Evolutionary conservation across 2,113 vertebrate genomes (phyloP).

Genomic region (Loxodonta africana): DNA sequence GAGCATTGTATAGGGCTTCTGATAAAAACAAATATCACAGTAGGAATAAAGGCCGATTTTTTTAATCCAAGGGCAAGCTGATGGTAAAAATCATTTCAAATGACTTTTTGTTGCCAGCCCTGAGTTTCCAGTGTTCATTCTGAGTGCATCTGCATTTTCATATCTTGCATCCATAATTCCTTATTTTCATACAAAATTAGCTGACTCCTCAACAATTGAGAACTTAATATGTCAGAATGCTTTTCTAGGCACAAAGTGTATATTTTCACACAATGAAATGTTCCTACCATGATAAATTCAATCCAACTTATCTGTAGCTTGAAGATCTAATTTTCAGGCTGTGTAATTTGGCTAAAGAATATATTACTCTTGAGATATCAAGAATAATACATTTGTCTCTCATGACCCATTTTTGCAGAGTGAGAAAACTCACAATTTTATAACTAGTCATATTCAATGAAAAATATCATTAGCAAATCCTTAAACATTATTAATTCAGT

Average conservation of each 20-base stretch:
- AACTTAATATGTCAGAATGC: neutral
- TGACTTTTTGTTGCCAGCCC: neutral
- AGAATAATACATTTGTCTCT: neutral
- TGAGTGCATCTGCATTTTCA: conserved; percentile 17
- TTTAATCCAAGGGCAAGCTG: neutral
- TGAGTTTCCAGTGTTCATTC: neutral
- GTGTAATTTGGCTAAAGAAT: neutral
- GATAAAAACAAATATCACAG: neutral
- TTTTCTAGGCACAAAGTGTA: neutral
- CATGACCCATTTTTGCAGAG: neutral
- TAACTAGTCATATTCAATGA: neutral
- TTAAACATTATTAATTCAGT: neutral
- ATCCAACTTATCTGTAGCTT: neutral
- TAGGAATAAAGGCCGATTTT: neutral
- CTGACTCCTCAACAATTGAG: neutral
- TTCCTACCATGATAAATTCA: neutral
- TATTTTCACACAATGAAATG: neutral
- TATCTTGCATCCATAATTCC: neutral
- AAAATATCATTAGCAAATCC: neutral
- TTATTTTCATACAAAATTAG: conserved; percentile 4
- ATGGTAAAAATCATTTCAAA: conserved; percentile 26
- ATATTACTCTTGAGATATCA: neutral
- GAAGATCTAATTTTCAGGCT: neutral
- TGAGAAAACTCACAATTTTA: neutral
- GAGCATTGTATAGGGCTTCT: neutral